phyloP scores from a whole-genome alignment of 2,888 invertebrate species.

The Argynnis bischoffii region DNA sequence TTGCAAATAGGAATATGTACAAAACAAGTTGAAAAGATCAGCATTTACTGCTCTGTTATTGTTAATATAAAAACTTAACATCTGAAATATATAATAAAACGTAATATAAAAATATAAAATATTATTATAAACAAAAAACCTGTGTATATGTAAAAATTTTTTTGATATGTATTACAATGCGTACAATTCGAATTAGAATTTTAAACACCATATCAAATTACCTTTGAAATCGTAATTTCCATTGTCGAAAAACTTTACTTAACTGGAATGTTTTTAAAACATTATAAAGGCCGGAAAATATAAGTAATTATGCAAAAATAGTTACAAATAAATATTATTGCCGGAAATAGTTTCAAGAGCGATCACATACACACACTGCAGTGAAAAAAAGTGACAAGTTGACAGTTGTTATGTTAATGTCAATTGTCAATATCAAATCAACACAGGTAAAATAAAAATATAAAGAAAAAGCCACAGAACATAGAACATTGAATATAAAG shows the following conservation, averaged over 20 bases:
- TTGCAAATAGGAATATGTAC: too few relatives aligned
- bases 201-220: conserved; percentile 26
- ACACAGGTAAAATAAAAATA: too few relatives aligned
- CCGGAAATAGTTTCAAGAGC: conserved; percentile 21
- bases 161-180: too few relatives aligned
- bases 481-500: too few relatives aligned
- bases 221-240: conserved; percentile 39
- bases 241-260: conserved; percentile 20
- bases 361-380: conserved; percentile 20
- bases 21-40: too few relatives aligned
- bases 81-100: too few relatives aligned
- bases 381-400: conserved; percentile 32
- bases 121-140: too few relatives aligned
- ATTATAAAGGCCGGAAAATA: conserved; percentile 21
- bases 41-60: too few relatives aligned
- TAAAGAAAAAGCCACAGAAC: too few relatives aligned
- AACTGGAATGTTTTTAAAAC: conserved; percentile 19
- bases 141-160: too few relatives aligned
- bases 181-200: not conserved
- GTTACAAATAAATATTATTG: conserved; percentile 23
- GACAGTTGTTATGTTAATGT: conserved; percentile 20
- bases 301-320: conserved; percentile 9
- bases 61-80: too few relatives aligned
- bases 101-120: too few relatives aligned
- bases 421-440: not conserved